Percentiles rank a stretch among this genome's conserved stretches.
Conservation (phyloP, 2,888 invertebrate genomes). For the Melolontha melolontha region DNA sequence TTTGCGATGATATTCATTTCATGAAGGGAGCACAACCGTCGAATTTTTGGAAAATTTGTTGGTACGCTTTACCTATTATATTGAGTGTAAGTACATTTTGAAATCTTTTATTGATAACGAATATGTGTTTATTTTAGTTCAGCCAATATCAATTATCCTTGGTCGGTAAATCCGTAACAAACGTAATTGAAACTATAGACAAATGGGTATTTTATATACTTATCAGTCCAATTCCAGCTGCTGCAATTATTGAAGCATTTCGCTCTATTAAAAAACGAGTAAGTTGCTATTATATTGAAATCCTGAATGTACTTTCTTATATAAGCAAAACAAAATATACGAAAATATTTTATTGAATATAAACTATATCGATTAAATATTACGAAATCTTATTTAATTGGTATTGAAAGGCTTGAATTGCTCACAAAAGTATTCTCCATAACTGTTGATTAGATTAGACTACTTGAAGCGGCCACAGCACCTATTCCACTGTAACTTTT, state of each 20-base stretch:
- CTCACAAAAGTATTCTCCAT: no score
- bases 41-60: slow-evolving; percentile 51
- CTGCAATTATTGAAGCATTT: slow-evolving; percentile 36
- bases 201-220: slow-evolving; percentile 11
- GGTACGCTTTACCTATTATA: slow-evolving; percentile 48
- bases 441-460: no score
- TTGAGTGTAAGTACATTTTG: slow-evolving; percentile 17
- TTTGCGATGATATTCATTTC: slow-evolving; percentile 53
- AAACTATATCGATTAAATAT: no score
- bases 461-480: no score
- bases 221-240: slow-evolving; percentile 32
- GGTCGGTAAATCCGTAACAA: no score
- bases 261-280: slow-evolving; percentile 35
- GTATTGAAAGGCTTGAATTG: no score
- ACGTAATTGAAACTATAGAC: slow-evolving; percentile 6
- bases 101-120: background rate
- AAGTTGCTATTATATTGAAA: background rate
- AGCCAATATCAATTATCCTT: background rate
- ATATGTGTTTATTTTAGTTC: background rate
- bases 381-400: no score
- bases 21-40: slow-evolving; percentile 50
- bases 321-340: no score
- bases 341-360: no score
- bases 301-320: background rate
- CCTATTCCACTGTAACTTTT: no score